Percentiles rank a stretch among this genome's conserved stretches.
Evolutionary conservation across 1,140 invertebrate genomes (phyloP).

Genomic region (Trachelipus rathkii): DNA sequence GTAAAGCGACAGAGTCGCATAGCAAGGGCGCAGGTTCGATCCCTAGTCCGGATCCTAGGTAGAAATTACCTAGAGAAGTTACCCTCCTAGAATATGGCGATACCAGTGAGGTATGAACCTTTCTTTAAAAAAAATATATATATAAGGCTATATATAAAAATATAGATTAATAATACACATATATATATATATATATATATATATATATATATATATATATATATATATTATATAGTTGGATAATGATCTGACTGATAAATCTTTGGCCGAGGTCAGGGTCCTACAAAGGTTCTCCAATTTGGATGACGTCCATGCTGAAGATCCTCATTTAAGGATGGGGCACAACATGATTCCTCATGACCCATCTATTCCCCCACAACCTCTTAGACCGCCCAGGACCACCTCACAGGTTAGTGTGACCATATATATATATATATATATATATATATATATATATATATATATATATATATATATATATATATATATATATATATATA

Average conservation of each 20-base stretch:
- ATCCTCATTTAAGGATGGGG: slow-evolving; percentile 22
- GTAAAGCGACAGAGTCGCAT: no score
- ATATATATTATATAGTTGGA: slow-evolving; percentile 54
- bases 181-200: background rate
- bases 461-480: slow-evolving; percentile 19
- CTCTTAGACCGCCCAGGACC: slow-evolving; percentile 50
- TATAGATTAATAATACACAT: background rate
- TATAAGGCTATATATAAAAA: slow-evolving; percentile 5
- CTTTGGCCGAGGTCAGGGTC: slow-evolving; percentile 60
- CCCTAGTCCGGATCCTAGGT: no score
- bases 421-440: slow-evolving; percentile 32
- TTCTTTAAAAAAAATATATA: no score
- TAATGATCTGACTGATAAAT: slow-evolving; percentile 63
- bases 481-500: slow-evolving; percentile 9
- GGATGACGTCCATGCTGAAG: slow-evolving; percentile 48
- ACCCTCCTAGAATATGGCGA: no score
- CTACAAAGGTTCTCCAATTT: slow-evolving; percentile 66
- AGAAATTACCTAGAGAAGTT: no score
- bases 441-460: slow-evolving; percentile 24
- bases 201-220: background rate
- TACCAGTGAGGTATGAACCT: no score
- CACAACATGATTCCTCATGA: slow-evolving; percentile 41
- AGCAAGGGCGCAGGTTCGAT: no score
- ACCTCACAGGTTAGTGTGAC: slow-evolving; percentile 31
- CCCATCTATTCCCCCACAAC: slow-evolving; percentile 54